Evolutionary conservation across 2,888 invertebrate species (phyloP).

Genomic region (Nysson spinosus): DNA sequence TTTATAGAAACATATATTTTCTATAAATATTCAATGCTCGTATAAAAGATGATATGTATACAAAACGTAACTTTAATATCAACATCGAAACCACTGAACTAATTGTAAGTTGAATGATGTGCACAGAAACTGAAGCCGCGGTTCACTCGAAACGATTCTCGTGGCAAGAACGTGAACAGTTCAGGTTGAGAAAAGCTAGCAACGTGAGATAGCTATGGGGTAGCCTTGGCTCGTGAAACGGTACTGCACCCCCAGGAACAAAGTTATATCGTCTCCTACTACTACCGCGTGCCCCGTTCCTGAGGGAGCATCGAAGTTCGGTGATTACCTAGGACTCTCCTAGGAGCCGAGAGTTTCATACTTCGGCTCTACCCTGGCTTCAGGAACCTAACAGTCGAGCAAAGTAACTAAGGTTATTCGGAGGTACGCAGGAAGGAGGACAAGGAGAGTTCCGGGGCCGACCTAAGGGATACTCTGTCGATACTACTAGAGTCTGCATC

Average conservation of each 20-base stretch:
- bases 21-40: too few species aligned
- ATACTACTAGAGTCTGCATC: slow-evolving; percentile 56
- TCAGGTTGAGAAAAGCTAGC: slow-evolving; percentile 29
- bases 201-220: slow-evolving; percentile 41
- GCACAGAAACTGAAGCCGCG: background rate
- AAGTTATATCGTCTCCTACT: slow-evolving; percentile 75
- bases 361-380: slow-evolving; percentile 72
- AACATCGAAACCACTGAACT: background rate
- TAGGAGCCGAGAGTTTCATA: slow-evolving; percentile 75
- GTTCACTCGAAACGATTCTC: slow-evolving; percentile 9
- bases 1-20: too few species aligned
- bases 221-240: slow-evolving; percentile 64
- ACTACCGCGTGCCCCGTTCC: slow-evolving; percentile 66
- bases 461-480: slow-evolving; percentile 58
- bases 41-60: too few species aligned
- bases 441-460: slow-evolving; percentile 42
- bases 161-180: slow-evolving; percentile 20
- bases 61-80: too few species aligned
- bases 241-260: slow-evolving; percentile 74
- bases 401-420: slow-evolving; percentile 76
- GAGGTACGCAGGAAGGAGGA: slow-evolving; percentile 56
- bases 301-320: slow-evolving; percentile 76
- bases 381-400: slow-evolving; percentile 73
- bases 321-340: slow-evolving; percentile 77
- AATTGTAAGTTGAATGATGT: background rate